These are phyloP conservation scores for Eristalis arbustorum DNA, from an alignment of 2,888 invertebrate species.

Conservation along the genomic window DNA sequence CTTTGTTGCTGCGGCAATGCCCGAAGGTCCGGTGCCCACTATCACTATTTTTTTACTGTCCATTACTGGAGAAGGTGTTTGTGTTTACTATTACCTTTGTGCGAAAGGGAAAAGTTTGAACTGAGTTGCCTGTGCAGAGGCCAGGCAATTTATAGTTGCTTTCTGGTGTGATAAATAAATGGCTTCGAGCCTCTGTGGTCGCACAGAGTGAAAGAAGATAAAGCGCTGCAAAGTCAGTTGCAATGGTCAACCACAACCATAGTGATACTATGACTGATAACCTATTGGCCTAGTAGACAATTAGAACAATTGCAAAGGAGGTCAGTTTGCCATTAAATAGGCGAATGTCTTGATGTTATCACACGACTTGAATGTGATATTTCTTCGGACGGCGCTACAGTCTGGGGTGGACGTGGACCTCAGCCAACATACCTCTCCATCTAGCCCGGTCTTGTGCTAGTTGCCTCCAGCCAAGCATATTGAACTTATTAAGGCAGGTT, in stretches of 20 bases:
- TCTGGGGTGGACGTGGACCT: too few species aligned
- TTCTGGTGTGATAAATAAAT: not conserved
- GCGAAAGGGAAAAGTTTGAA: not conserved
- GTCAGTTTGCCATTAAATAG: not conserved
- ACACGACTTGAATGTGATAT: not conserved
- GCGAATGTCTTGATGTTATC: too few species aligned
- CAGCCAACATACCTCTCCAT: too few species aligned
- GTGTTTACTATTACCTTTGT: not conserved
- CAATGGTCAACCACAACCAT: not conserved
- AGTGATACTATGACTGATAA: not conserved
- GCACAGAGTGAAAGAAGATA: not conserved
- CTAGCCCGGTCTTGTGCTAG: too few species aligned
- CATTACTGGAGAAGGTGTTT: slow-evolving; percentile 49
- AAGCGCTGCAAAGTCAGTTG: not conserved
- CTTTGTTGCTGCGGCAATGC: slow-evolving; percentile 80
- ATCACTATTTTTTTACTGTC: slow-evolving; percentile 76
- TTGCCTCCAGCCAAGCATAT: too few species aligned
- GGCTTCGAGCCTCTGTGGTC: not conserved
- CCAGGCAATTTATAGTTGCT: not conserved
- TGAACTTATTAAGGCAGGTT: too few species aligned
- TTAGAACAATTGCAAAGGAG: not conserved
- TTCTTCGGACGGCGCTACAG: too few species aligned
- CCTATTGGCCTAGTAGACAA: not conserved
- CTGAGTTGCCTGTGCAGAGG: not conserved
- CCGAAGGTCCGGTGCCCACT: slow-evolving; percentile 80